Percentiles rank a stretch among this genome's conserved stretches.
Conservation (phyloP, 35 echinoderm and acorn worm species). For the Amphiura filiformis region DNA sequence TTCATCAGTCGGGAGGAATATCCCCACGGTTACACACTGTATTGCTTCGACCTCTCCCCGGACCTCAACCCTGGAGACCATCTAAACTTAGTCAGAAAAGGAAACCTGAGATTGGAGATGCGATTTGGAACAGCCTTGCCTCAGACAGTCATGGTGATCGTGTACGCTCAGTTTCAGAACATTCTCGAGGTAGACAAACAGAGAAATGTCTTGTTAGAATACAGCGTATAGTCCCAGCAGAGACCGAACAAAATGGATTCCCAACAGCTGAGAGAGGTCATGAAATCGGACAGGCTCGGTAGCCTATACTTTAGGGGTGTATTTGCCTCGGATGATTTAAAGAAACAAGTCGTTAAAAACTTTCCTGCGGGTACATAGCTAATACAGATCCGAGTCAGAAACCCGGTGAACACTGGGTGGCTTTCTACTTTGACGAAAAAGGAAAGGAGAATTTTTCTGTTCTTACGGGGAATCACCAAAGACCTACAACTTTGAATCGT, state of each 20-base stretch:
- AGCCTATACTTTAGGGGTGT: constrained; percentile 23
- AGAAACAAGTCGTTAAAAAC: neutral
- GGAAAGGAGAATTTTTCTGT: constrained; percentile 14
- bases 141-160: constrained; percentile 30
- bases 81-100: constrained; percentile 34
- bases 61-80: constrained; percentile 45
- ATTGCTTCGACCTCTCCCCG: constrained; percentile 45
- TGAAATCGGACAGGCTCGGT: neutral
- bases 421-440: constrained; percentile 13
- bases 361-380: neutral
- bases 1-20: constrained; percentile 17
- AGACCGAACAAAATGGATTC: constrained; percentile 28
- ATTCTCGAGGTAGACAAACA: constrained; percentile 25
- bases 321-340: neutral
- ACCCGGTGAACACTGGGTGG: constrained; percentile 51
- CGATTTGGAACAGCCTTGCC: constrained; percentile 31
- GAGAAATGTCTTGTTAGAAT: constrained; percentile 42
- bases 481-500: neutral
- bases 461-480: constrained; percentile 19
- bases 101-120: constrained; percentile 53
- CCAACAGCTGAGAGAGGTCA: constrained; percentile 12
- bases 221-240: constrained; percentile 1
- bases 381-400: constrained; percentile 8
- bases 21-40: constrained; percentile 6
- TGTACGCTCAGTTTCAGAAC: constrained; percentile 29